Conservation (phyloP, 2,888 invertebrate genomes). For the Agrypnus murinus region DNA sequence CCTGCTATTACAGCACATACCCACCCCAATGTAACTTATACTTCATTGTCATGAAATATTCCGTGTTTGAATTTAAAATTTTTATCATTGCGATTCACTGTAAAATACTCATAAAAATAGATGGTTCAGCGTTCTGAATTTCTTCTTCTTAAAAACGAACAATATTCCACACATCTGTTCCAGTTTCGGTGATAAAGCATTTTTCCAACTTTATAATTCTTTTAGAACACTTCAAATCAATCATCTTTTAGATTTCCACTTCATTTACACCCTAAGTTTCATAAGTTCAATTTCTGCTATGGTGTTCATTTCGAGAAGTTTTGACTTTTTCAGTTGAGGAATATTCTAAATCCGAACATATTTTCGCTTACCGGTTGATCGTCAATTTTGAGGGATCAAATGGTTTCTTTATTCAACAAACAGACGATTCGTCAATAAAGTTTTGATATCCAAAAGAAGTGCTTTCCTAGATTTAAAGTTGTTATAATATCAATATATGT, state of each 20-base stretch:
- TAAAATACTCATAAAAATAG: slow-evolving; percentile 2
- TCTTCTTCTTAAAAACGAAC: slow-evolving; percentile 7
- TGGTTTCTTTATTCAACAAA: no score
- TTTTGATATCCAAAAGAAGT: no score
- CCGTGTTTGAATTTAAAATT: slow-evolving; percentile 2
- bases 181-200: slow-evolving; percentile 26
- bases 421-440: no score
- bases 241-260: slow-evolving; percentile 36
- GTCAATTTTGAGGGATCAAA: not conserved
- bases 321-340: not conserved
- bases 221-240: slow-evolving; percentile 36
- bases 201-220: slow-evolving; percentile 35
- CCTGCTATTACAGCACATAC: not conserved
- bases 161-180: slow-evolving; percentile 30
- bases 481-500: no score
- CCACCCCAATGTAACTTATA: not conserved
- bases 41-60: not conserved
- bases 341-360: slow-evolving; percentile 17
- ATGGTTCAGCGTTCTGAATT: slow-evolving; percentile 6
- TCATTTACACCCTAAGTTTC: slow-evolving; percentile 37
- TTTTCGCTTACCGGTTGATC: slow-evolving; percentile 12
- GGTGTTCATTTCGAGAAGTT: slow-evolving; percentile 23
- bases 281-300: slow-evolving; percentile 21
- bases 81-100: slow-evolving; percentile 1
- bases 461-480: no score